Base-by-base conservation (phyloP, 2,797 vertebrate species). In the Orestias chungarensis region DNA sequence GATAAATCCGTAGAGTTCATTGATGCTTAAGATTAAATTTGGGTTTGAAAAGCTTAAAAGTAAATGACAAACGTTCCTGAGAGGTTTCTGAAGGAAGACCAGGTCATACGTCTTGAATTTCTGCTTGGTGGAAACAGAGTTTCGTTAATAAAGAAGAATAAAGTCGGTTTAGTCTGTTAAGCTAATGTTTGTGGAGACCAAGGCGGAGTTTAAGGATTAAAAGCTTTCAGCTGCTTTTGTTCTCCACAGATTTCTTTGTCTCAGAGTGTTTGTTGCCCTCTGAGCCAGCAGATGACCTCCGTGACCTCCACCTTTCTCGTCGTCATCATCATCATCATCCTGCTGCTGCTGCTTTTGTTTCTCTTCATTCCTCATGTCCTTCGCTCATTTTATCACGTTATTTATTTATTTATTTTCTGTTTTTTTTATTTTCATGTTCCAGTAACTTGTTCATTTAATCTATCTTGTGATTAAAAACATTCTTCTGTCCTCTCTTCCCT, bases 161-260 rank as follows among this genome's bases (percentile, higher is more conserved):
- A 23, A 43, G 23, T 14, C 31, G 33, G 33, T 20, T 38, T 61
- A 23, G 57, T n/a, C 31, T 61, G 57, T 4, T 12, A 3, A 40
- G 57, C 18, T 25, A 55, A 43, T 29, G 50, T 78, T 78, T 70
- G 68, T 43, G 68, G 42, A 62, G 73, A 55, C 82, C 90, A 93
- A 85, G 89, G 93, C 47, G 57, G 20, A 5, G 57, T 40, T 59
- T 23, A 35, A n/a, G 61, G 72, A 71, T 77, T 75, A 67, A 77
- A 70, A 65, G 66, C 54, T 68, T 57, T n/a, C 1, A 10, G 6
- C n/a, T 35, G 1, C 71, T 80, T 85, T 84, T 74, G 65, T 86
- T 77, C 57, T 78, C 67, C 74, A 76, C 73, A 68, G 74, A 74
- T 47, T 81, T 73, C 74, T 86, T 87, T 84, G 80, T 86, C 61